Evolutionary conservation across 2,888 invertebrate genomes (phyloP).

Genomic region (Tridacna crocea): DNA sequence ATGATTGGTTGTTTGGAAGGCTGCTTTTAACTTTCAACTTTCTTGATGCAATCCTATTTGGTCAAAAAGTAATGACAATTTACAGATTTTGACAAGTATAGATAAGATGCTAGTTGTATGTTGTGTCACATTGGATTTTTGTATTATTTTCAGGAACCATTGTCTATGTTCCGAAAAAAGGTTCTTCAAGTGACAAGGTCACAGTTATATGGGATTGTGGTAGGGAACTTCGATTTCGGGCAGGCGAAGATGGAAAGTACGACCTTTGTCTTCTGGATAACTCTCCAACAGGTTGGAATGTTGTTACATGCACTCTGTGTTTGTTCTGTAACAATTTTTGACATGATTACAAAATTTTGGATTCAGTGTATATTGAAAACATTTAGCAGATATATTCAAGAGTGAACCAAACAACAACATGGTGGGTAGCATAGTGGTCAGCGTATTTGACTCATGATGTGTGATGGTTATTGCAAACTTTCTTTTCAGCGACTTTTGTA

Average conservation of each 20-base stretch:
- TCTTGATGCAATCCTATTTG: too few relatives aligned
- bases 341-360: background rate
- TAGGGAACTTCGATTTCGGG: constrained; percentile 60
- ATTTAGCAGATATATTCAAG: background rate
- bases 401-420: too few relatives aligned
- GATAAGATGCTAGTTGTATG: too few relatives aligned
- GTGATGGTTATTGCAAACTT: too few relatives aligned
- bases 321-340: background rate
- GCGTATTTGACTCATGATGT: too few relatives aligned
- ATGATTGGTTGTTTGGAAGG: too few relatives aligned
- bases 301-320: background rate
- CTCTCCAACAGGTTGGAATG: constrained; percentile 89
- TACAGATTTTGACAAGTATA: too few relatives aligned
- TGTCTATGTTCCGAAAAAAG: constrained; percentile 58
- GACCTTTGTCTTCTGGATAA: constrained; percentile 92
- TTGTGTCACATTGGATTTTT: too few relatives aligned
- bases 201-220: constrained; percentile 71
- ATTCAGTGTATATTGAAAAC: background rate
- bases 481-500: too few relatives aligned
- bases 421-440: too few relatives aligned
- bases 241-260: constrained; percentile 89
- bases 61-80: too few relatives aligned
- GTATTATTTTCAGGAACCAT: constrained; percentile 43
- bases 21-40: too few relatives aligned
- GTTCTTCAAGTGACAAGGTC: constrained; percentile 59